Evolutionary conservation across 2,797 vertebrate species (phyloP).

Genomic region (Dipus sagitta): DNA sequence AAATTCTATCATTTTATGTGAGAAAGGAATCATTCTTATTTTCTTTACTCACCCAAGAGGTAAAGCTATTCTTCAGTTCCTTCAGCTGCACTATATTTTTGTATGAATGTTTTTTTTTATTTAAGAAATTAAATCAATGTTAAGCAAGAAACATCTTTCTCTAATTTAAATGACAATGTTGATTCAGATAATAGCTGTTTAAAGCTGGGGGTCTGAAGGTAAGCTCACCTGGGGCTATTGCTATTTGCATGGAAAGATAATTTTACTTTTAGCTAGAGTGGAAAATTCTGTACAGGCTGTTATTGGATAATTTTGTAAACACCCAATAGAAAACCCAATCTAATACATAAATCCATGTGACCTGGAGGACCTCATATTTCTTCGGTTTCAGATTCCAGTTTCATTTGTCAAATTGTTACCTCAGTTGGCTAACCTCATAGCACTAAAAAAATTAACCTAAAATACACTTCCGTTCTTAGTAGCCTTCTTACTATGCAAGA

Average conservation of each 20-base stretch:
- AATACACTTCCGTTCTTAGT: not conserved
- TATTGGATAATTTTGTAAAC: too few relatives aligned
- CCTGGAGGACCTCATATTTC: not conserved
- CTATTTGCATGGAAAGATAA: not conserved
- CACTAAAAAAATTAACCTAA: not conserved
- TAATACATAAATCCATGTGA: not conserved
- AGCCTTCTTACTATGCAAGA: not conserved
- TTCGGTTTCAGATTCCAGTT: not conserved
- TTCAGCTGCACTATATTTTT: conserved; percentile 18
- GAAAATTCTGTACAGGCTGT: too few relatives aligned
- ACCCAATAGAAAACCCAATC: too few relatives aligned
- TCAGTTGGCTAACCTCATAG: not conserved
- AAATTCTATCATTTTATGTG: conserved; percentile 34
- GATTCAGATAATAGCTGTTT: not conserved
- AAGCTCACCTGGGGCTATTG: not conserved
- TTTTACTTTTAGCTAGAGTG: too few relatives aligned
- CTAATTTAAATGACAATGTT: conserved; percentile 4
- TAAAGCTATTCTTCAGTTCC: conserved; percentile 39
- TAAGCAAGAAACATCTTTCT: conserved; percentile 25
- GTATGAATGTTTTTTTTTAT: conserved; percentile 2
- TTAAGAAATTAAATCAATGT: not conserved
- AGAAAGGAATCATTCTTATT: conserved; percentile 26
- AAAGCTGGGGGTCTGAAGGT: not conserved
- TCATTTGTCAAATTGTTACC: not conserved
- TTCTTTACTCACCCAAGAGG: conserved; percentile 37